These are phyloP conservation scores for Corythaixoides concolor DNA, from an alignment of 2,113 vertebrate genomes.

Conservation along the genomic window DNA sequence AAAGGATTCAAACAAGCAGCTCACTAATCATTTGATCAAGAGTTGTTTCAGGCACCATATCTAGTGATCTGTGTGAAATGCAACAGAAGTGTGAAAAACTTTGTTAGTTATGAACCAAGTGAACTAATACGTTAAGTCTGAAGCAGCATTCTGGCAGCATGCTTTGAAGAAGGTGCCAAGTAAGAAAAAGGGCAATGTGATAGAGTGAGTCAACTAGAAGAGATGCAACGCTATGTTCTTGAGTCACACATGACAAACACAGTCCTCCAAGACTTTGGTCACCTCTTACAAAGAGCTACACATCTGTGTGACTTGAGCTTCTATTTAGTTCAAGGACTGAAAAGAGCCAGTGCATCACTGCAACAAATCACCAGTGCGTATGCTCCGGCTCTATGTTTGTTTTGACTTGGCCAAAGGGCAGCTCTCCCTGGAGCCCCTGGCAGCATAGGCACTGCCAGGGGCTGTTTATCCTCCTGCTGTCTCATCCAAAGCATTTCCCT, in stretches of 20 bases:
- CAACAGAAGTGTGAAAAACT: neutral
- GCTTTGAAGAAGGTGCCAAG: neutral
- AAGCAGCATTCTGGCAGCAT: neutral
- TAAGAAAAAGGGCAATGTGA: neutral
- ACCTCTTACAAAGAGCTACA: neutral
- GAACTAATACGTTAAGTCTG: neutral
- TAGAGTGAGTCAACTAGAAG: neutral
- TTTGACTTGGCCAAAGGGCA: neutral
- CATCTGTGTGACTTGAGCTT: neutral
- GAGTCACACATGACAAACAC: neutral
- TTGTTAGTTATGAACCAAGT: neutral
- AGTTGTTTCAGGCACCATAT: neutral
- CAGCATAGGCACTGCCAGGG: neutral
- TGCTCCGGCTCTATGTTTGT: accelerated
- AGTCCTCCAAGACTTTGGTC: neutral
- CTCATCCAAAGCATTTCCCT: neutral
- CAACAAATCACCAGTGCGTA: neutral
- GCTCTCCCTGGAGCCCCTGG: neutral
- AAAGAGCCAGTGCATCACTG: neutral
- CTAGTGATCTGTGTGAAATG: neutral
- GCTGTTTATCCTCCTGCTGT: neutral
- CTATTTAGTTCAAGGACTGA: neutral
- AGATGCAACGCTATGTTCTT: neutral
- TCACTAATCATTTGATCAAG: neutral
- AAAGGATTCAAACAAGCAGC: neutral